Conservation (phyloP, 1,140 invertebrate genomes). For the Penaeus vannamei region DNA sequence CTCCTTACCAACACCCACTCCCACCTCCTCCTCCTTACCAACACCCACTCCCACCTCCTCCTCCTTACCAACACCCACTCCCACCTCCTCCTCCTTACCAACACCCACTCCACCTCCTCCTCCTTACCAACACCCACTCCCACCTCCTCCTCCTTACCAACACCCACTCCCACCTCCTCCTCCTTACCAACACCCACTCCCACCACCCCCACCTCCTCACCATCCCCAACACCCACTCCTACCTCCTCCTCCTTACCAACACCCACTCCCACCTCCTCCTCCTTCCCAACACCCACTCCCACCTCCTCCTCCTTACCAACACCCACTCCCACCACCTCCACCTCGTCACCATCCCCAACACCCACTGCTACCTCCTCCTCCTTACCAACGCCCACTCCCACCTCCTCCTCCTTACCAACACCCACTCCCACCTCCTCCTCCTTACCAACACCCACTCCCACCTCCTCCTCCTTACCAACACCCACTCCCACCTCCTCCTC, state of each 20-base stretch:
- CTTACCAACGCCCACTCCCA: no score
- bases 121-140: neutral
- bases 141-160: neutral
- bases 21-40: neutral
- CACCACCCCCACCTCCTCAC: no score
- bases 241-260: neutral
- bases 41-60: neutral
- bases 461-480: neutral
- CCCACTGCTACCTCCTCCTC: neutral
- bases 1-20: no score
- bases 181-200: neutral
- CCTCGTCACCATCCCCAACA: neutral
- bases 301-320: neutral
- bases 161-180: neutral
- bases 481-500: neutral
- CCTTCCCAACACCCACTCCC: neutral
- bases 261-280: neutral
- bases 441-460: slow-evolving; percentile 1
- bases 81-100: no score
- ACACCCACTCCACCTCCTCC: no score
- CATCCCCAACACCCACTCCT: neutral
- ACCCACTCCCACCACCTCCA: slow-evolving; percentile 1
- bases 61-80: slow-evolving; percentile 2
- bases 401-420: neutral
- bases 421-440: neutral